Conservation (phyloP, 1,140 invertebrate species). For the Trichonephila inaurata region DNA sequence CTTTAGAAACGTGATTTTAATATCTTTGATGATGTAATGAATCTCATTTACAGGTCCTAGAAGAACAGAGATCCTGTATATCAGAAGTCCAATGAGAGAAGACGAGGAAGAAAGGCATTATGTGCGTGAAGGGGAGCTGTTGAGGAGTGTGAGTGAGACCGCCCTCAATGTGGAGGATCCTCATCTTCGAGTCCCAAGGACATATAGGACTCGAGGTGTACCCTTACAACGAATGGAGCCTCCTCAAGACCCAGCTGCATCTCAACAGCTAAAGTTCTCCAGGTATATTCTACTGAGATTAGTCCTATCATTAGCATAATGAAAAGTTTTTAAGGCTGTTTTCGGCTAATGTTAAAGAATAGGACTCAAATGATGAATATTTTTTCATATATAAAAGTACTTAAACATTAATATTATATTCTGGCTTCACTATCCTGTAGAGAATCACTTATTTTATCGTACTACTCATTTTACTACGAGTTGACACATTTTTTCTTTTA, state of each 20-base stretch:
- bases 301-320: too few species aligned
- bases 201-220: background rate
- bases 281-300: slow-evolving; percentile 10
- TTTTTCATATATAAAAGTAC: too few species aligned
- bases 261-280: slow-evolving; percentile 64
- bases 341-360: too few species aligned
- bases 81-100: slow-evolving; percentile 67
- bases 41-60: slow-evolving; percentile 21
- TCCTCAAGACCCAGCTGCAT: slow-evolving; percentile 1
- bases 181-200: slow-evolving; percentile 46
- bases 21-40: background rate
- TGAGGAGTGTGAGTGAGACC: slow-evolving; percentile 74
- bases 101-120: slow-evolving; percentile 72
- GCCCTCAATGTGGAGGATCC: slow-evolving; percentile 64
- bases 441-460: too few species aligned
- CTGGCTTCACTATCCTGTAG: too few species aligned
- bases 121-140: slow-evolving; percentile 54
- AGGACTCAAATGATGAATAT: too few species aligned
- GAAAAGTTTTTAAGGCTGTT: too few species aligned
- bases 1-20: background rate
- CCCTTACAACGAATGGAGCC: slow-evolving; percentile 14
- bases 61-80: slow-evolving; percentile 75
- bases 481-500: too few species aligned
- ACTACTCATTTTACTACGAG: too few species aligned
- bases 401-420: too few species aligned